Conservation (phyloP, 2,113 vertebrate species). For the Dicrurus megarhynchus region DNA sequence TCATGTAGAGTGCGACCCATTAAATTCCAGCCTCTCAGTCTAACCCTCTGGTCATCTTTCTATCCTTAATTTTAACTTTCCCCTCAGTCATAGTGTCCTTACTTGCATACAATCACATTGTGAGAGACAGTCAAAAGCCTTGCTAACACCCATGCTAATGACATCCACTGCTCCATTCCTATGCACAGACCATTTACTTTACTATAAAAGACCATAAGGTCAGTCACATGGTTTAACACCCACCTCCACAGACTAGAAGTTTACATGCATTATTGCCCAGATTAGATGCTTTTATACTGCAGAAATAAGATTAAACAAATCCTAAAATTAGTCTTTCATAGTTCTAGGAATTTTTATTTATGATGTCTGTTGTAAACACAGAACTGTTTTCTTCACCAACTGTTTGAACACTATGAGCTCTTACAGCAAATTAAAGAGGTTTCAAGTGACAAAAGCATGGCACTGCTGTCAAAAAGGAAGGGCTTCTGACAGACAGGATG, state of each 20-base stretch:
- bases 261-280: background rate
- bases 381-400: background rate
- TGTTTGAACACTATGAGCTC: background rate
- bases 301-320: background rate
- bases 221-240: background rate
- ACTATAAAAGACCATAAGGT: background rate
- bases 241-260: background rate
- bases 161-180: background rate
- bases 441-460: background rate
- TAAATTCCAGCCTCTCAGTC: background rate
- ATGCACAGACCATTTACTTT: background rate
- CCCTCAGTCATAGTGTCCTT: background rate
- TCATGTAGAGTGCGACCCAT: background rate
- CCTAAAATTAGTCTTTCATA: background rate
- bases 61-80: background rate
- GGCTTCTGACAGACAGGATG: background rate
- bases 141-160: background rate
- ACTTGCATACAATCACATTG: background rate
- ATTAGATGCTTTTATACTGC: background rate
- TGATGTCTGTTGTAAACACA: background rate
- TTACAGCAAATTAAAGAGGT: background rate
- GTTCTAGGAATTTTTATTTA: background rate
- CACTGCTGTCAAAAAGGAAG: background rate
- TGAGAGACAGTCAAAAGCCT: background rate
- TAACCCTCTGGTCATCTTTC: background rate